phyloP scores from a whole-genome alignment of 2,888 invertebrate species.

The Dynastes maya region DNA sequence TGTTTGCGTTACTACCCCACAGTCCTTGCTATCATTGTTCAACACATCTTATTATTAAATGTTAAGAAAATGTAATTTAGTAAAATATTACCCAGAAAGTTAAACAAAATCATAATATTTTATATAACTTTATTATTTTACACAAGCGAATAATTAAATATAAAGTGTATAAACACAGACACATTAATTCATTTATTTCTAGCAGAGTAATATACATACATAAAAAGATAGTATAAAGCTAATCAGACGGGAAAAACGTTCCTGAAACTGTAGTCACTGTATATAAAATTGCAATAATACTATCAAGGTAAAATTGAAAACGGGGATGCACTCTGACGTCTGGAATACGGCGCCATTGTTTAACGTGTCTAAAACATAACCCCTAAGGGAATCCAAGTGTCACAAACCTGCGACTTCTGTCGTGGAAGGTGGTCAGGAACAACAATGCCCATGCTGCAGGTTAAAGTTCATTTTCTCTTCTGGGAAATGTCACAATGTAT shows the following conservation, averaged over 20 bases:
- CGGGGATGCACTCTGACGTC: slow-evolving; percentile 27
- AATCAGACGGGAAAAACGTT: too few species aligned
- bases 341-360: slow-evolving; percentile 48
- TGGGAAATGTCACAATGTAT: slow-evolving; percentile 50
- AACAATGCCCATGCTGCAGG: slow-evolving; percentile 56
- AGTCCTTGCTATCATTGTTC: too few species aligned
- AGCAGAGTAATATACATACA: not conserved
- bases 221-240: not conserved
- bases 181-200: too few species aligned
- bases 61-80: too few species aligned
- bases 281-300: slow-evolving; percentile 9
- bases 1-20: too few species aligned
- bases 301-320: slow-evolving; percentile 25
- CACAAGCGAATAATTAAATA: too few species aligned
- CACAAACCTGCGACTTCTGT: slow-evolving; percentile 58
- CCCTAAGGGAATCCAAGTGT: slow-evolving; percentile 56
- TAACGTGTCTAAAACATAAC: slow-evolving; percentile 50
- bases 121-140: too few species aligned
- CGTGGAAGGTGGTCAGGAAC: slow-evolving; percentile 57
- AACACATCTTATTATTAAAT: too few species aligned
- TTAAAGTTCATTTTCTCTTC: slow-evolving; percentile 53
- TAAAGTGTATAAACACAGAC: too few species aligned
- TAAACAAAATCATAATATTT: too few species aligned
- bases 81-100: too few species aligned
- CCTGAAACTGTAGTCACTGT: not conserved